Base-by-base conservation (phyloP, 2,113 vertebrate genomes). In the Urocitellus parryii region DNA sequence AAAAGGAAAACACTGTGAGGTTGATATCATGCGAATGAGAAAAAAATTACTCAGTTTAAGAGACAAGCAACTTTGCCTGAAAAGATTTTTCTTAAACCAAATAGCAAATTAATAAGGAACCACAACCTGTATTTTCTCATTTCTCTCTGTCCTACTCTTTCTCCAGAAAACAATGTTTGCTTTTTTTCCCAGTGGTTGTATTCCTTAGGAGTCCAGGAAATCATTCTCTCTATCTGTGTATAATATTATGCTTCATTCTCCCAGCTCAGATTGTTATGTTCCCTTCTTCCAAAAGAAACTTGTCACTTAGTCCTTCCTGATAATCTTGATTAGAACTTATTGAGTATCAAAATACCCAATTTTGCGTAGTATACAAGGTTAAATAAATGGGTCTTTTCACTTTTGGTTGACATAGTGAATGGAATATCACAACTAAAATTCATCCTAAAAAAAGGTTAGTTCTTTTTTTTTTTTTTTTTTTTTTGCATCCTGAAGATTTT, bases 51-150 rank as follows among this genome's bases (percentile, higher is more conserved):
- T 97, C 48, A 48, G 12, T 84, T 87, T 91, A 77, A 91, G 45
- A 91, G 53, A 93, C 9, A 79, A 95, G 18, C 45, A 95, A 94
- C 68, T 79, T 94, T 65, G 39, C 51, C 53, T 80, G 68, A 12
- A 85, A 95, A 96, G 37, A n/a, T 88, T 94, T 97, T 91, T 42
- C 56, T 90, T 84, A 87, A 93, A 39, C 39, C 65, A 95, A 88
- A 97, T 91, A 37, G 48, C 34, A 93, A 90, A 76, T 87, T 91
- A 94, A 77, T 95, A 89, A 93, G 34, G 34, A 91, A 22, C 16
- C 84, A 22, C 16, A 87, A 81, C 32, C 29, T 97, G 87, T 95
- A 73, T 95, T 93, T 95, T 95, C 37, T 89, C 83, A 80, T 92
- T 84, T 86, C 34, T 93, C 34, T 92, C 8, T 85, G 73, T 65